Base-by-base conservation (phyloP, 2,797 vertebrate genomes). In the Notoglanidium macrostoma region DNA sequence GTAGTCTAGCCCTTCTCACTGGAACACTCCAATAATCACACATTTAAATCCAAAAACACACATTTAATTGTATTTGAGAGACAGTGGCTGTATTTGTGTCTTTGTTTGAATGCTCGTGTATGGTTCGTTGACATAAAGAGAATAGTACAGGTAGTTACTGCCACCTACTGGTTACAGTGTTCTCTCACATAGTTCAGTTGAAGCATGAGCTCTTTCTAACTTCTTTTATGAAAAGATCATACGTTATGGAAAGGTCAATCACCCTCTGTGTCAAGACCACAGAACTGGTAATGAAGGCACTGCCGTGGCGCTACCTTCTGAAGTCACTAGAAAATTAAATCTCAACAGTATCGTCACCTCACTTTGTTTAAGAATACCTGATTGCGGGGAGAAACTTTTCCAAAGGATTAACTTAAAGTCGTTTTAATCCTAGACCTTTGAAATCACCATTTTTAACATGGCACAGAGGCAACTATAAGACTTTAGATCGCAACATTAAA, bases 121-220 rank as follows among this genome's bases (percentile, higher is more conserved):
- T 79, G 87, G 46, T 67, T 78, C 55, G 83, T 85, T 29, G 23
- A 61, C n/a, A 21, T 86, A 90, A 89, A 72, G 17, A 17, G 26
- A n/a, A 51, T 8, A 85, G 81, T 86, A 86, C 76, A 88, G 78
- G 74, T 10, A 93, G 89, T 94, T 90, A 94, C 83, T 93, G 35
- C 95, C 95, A 92, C 93, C 95, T 95, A 76, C 93, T 92, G 95
- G 88, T 55, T 26, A 0, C 6, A n/a, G 19, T 0, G 1, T 0
- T 89, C 81, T 77, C 89, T 87, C 35, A 29, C 85, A 81, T 2
- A 49, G 19, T 74, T 32, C 40, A 17, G 17, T 55, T 88, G 85
- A 87, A 84, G 85, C 87, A 87, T 86, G 11, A 72, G 61, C 29
- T 76, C 46, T 51, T 51, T 54, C 21, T 76, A 76, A 51, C 73